Percentiles rank a stretch among this genome's conserved stretches.
Conservation (phyloP, 2,888 invertebrate species). For the Magallana nippona region DNA sequence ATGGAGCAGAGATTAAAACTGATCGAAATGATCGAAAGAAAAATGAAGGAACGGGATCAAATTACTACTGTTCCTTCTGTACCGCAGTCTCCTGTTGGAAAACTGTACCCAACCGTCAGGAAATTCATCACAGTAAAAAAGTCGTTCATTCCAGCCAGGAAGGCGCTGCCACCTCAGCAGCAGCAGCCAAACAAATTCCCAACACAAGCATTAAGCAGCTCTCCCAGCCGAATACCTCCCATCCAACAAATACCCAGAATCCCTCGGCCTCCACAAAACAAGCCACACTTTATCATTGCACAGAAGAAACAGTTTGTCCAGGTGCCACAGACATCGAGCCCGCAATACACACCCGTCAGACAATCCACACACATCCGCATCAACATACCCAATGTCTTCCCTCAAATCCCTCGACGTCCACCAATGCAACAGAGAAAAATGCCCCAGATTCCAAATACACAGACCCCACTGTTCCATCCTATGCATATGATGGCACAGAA, state of each 20-base stretch:
- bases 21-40: slow-evolving; percentile 36
- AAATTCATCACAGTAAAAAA: slow-evolving; percentile 36
- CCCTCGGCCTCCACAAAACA: slow-evolving; percentile 19
- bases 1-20: slow-evolving; percentile 36
- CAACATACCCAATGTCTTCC: slow-evolving; percentile 36
- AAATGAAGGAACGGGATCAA: background rate
- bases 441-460: slow-evolving; percentile 33
- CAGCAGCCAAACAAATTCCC: background rate
- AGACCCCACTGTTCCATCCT: slow-evolving; percentile 10
- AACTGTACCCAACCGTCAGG: slow-evolving; percentile 20
- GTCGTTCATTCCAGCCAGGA: slow-evolving; percentile 1
- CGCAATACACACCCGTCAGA: background rate
- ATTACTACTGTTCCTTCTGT: background rate
- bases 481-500: slow-evolving; percentile 22
- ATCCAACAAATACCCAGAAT: background rate
- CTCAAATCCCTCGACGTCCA: slow-evolving; percentile 23
- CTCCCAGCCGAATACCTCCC: background rate
- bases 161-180: background rate
- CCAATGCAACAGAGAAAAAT: slow-evolving; percentile 31
- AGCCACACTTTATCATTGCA: slow-evolving; percentile 17
- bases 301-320: slow-evolving; percentile 17
- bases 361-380: background rate
- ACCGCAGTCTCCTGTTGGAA: slow-evolving; percentile 27
- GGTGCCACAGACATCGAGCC: slow-evolving; percentile 10
- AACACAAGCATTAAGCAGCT: slow-evolving; percentile 4